Conservation (phyloP, 2,113 vertebrate genomes). For the Gambusia affinis region DNA sequence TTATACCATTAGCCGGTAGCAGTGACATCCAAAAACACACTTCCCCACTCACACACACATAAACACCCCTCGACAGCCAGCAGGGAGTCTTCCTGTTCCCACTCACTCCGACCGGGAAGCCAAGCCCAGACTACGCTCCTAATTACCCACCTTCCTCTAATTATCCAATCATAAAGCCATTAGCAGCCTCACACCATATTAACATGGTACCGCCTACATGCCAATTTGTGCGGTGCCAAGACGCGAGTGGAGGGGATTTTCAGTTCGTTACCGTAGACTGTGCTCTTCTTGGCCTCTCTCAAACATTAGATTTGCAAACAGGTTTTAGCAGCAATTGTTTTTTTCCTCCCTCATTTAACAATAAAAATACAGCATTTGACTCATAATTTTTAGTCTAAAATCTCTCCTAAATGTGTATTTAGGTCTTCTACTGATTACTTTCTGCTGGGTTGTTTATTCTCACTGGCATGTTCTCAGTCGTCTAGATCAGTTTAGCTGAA, state of each 20-base stretch:
- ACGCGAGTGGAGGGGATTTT: slow-evolving; percentile 60
- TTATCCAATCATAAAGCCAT: slow-evolving; percentile 86
- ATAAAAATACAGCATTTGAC: slow-evolving; percentile 23
- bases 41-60: slow-evolving; percentile 68
- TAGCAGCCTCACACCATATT: slow-evolving; percentile 84
- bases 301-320: slow-evolving; percentile 44
- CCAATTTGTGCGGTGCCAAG: slow-evolving; percentile 66
- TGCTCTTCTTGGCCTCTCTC: slow-evolving; percentile 31
- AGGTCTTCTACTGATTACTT: not conserved
- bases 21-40: slow-evolving; percentile 70
- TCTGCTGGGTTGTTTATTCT: not conserved
- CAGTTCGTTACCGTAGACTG: slow-evolving; percentile 29
- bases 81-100: slow-evolving; percentile 78
- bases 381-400: not conserved
- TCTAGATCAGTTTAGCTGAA: not conserved
- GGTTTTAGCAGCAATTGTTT: slow-evolving; percentile 30
- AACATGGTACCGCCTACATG: slow-evolving; percentile 75
- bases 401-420: not conserved
- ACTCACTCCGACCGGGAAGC: slow-evolving; percentile 62
- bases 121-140: slow-evolving; percentile 73
- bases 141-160: slow-evolving; percentile 83
- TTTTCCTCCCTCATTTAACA: slow-evolving; percentile 5
- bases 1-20: slow-evolving; percentile 65
- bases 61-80: slow-evolving; percentile 74
- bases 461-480: not conserved